Base-by-base conservation (phyloP, 2,113 vertebrate species). In the Cynocephalus volans region DNA sequence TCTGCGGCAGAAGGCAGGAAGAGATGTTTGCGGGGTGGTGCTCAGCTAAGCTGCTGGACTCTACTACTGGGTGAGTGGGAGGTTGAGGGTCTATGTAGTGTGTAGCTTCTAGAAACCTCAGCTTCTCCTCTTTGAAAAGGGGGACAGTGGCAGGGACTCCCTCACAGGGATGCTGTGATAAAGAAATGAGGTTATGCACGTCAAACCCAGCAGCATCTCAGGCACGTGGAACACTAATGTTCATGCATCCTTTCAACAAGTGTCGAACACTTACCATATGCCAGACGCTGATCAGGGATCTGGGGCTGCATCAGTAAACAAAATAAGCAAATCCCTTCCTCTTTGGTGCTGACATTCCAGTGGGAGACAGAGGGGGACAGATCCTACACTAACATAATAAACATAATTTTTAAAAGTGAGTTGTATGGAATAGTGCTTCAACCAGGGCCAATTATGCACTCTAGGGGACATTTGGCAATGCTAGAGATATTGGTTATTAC, bases 21-120 rank as follows among this genome's bases (percentile, higher is more conserved):
- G 52, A 50, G 65, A 14, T 0, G 1, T 84, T 54, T 52, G 13
- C 21, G 45, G 7, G 33, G 10, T 13, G 75, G 26, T 5, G 26
- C 41, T 60, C 48, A n/a, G 45, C n/a, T 24, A 33, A 86, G 69
- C 17, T 26, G 7, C 52, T 6, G 6, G 54, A 31, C 52, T 91
- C 33, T 64, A 0, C 8, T 8, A 50, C 2, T 64, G 48, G 65
- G 17, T 45, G n/a, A 15, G 3, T 26, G 19, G 19, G 3, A 1
- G 28, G 45, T 31, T 52, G 23, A 18, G 9, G 8, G 5, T 79
- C 5, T 45, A 17, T 33, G 31, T 45, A 21, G 28, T 21, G 5
- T 45, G 36, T 41, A 21, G 19, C 19, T 96, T 65, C 70, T 36
- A 60, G 75, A 90, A 94, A 56, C 80, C 13, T 96, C 23, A 5